Evolutionary conservation across 2,113 vertebrate genomes (phyloP).

Genomic region (Phalacrocorax pelagicus): DNA sequence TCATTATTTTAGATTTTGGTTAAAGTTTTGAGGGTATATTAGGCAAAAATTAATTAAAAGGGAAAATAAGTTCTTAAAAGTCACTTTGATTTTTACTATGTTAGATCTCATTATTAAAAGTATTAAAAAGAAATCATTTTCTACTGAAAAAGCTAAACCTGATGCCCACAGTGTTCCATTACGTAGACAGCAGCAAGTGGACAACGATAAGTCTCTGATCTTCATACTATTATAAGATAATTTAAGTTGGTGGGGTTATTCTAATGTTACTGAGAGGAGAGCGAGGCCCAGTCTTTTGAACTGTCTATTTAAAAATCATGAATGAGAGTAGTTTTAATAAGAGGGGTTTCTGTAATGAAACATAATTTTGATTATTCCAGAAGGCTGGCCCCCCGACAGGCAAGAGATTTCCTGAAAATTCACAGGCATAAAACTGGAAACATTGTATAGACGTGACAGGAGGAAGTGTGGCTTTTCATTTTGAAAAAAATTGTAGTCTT

Average conservation of each 20-base stretch:
- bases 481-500: not conserved
- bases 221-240: not conserved
- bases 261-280: not conserved
- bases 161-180: conserved; percentile 31
- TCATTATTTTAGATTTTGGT: conserved; percentile 44
- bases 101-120: conserved; percentile 43
- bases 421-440: not conserved
- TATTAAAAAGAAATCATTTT: conserved; percentile 7
- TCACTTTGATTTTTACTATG: conserved; percentile 33
- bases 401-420: not conserved
- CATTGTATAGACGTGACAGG: accelerated
- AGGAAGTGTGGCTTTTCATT: not conserved
- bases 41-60: conserved; percentile 2
- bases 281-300: not conserved
- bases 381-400: not conserved
- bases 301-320: not conserved
- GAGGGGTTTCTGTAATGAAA: not conserved
- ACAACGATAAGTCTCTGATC: conserved; percentile 33
- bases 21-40: conserved; percentile 18
- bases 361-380: not conserved
- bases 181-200: not conserved
- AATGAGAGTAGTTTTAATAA: not conserved
- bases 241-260: conserved; percentile 48
- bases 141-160: not conserved
- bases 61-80: conserved; percentile 57